Evolutionary conservation across 2,888 invertebrate genomes (phyloP).

Genomic region (Ellobium chinense): DNA sequence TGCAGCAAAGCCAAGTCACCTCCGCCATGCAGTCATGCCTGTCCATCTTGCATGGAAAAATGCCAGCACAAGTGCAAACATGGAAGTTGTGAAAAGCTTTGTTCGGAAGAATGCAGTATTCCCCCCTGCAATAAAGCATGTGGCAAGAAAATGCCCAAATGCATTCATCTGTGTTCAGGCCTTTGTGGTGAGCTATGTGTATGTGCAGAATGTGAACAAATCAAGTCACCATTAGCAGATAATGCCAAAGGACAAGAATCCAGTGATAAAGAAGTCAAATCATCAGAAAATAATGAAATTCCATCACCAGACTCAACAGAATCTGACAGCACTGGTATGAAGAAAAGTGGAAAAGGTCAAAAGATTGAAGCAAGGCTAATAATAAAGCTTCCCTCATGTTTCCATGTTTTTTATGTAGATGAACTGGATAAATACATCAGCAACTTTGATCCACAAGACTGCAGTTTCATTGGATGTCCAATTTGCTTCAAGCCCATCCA

Average conservation of each 20-base stretch:
- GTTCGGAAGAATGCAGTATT: constrained; percentile 29
- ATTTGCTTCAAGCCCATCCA: constrained; percentile 40
- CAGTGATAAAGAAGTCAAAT: neutral
- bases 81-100: constrained; percentile 15
- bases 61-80: constrained; percentile 31
- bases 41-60: constrained; percentile 35
- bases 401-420: constrained; percentile 39
- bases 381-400: constrained; percentile 41
- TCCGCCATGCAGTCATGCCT: constrained; percentile 23
- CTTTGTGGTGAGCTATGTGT: constrained; percentile 48
- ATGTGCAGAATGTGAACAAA: constrained; percentile 48
- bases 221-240: neutral
- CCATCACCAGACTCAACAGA: neutral
- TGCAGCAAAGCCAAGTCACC: neutral
- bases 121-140: constrained; percentile 17
- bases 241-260: neutral
- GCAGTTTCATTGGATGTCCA: constrained; percentile 37
- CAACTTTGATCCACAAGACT: constrained; percentile 5
- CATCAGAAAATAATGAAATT: neutral
- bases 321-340: neutral
- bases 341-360: neutral
- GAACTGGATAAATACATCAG: constrained; percentile 41
- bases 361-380: neutral
- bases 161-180: constrained; percentile 35
- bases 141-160: neutral